phyloP scores from a whole-genome alignment of 1,140 invertebrate species.

The Whitmania pigra region DNA sequence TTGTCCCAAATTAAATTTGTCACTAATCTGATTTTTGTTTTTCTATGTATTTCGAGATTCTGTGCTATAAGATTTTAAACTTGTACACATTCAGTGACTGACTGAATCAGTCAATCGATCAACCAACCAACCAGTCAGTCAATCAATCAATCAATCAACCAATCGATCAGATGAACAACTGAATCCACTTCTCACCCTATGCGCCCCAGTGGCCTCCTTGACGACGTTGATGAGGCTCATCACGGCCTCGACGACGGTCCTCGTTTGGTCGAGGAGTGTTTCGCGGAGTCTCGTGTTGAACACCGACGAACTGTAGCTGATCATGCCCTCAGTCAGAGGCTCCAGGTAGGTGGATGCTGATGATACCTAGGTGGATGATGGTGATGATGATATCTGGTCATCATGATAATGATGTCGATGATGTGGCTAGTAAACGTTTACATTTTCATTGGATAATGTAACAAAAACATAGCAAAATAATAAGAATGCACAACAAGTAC shows the following conservation, averaged over 20 bases:
- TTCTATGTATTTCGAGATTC: neutral
- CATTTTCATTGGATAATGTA: no score
- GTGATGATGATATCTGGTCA: neutral
- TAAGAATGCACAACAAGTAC: no score
- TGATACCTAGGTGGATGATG: slow-evolving; percentile 45
- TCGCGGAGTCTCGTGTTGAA: neutral
- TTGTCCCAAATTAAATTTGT: no score
- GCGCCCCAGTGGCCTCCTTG: slow-evolving; percentile 83
- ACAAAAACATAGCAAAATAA: no score
- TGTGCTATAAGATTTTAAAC: neutral
- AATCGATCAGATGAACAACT: neutral
- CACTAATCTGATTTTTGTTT: no score
- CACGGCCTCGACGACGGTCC: slow-evolving; percentile 81
- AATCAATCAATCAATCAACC: neutral
- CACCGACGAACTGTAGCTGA: slow-evolving; percentile 34
- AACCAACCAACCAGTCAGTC: no score
- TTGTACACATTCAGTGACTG: no score
- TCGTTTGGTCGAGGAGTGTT: slow-evolving; percentile 72
- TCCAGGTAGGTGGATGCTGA: slow-evolving; percentile 72
- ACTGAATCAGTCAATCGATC: neutral
- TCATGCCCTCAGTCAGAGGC: slow-evolving; percentile 64
- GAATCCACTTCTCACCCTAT: slow-evolving; percentile 45
- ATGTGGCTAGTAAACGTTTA: neutral
- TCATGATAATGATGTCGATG: neutral
- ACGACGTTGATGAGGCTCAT: slow-evolving; percentile 69